Conservation (phyloP, 23 tunicate genomes). For the Oikopleura albicans region DNA sequence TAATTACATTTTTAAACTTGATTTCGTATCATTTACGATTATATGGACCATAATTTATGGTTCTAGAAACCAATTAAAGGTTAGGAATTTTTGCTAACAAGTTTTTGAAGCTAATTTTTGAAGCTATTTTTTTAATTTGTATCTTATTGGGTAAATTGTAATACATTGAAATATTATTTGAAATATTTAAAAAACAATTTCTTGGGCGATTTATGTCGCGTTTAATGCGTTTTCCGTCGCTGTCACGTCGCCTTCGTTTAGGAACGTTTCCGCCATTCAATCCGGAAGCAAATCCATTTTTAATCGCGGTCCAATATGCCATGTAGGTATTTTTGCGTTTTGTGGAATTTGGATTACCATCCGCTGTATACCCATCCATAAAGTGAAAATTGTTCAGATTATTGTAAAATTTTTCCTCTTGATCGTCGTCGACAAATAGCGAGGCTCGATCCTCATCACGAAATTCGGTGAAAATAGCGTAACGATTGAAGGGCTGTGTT, state of each 20-base stretch:
- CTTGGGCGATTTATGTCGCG: no score
- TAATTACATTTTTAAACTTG: no score
- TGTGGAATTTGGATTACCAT: neutral
- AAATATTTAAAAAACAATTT: no score
- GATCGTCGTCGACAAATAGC: neutral
- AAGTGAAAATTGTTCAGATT: neutral
- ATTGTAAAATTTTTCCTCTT: neutral
- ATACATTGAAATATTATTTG: no score
- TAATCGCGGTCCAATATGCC: neutral
- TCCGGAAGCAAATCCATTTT: neutral
- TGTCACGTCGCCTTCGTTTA: neutral
- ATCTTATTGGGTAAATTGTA: no score
- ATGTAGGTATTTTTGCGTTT: neutral
- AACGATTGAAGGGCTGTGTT: neutral
- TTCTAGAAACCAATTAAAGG: no score
- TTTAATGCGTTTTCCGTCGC: neutral
- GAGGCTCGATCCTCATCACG: neutral
- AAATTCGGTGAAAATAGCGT: neutral
- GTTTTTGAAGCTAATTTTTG: no score
- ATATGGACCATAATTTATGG: no score
- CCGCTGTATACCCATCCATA: neutral
- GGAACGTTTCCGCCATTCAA: neutral
- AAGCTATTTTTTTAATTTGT: no score
- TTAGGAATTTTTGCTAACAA: no score
- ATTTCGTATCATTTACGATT: no score